Base-by-base conservation (phyloP, 2,888 invertebrate species). In the Synergus laeviventris region DNA sequence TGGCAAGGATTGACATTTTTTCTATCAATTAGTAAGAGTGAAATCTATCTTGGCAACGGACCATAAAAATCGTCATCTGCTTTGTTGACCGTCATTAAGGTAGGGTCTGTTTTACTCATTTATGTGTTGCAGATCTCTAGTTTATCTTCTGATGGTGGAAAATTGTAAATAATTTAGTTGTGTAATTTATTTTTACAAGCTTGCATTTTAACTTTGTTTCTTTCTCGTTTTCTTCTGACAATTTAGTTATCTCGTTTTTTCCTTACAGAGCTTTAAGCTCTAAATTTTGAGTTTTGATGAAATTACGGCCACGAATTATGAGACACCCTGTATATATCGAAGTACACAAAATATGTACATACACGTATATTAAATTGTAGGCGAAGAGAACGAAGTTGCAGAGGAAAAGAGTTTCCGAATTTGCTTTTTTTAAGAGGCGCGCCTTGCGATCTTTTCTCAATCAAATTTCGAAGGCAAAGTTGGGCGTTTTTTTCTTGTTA, bases 261-360 rank as follows among this genome's bases (percentile, higher is more conserved):
- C 36, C 38, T 62, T 62, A n/a, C 16, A 36, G 7, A 31, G n/a
- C 7, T 62, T 38, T 38, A 16, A 16, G 36, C 60, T 31, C 7
- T 60, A 14, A 24, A 12, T 1, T 60, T 60, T 60, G 7, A 24
- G 14, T 60, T 60, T 31, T 59, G 14, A 31, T 59, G 16, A 60
- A 31, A 31, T 31, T 60, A 3, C n/a, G 38, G 45, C 70, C 70
- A 70, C 49, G 49, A 70, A 70, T 70, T 70, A 70, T 49, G 24
- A 70, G 16, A 49, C 70, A 70, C 49, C 49, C 70, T 70, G 70
- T 70, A 70, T 70, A 70, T 70, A 70, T 70, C 12, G 49, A 70
- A 70, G 49, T 49, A 70, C 64, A 64, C 64, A 49, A 31, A 49
- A 24, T 66, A 21, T 70, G 70, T 70, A 70, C 31, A 70, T 70